Evolutionary conservation across 2,113 vertebrate species (phyloP).

Genomic region (Amazona vittata): DNA sequence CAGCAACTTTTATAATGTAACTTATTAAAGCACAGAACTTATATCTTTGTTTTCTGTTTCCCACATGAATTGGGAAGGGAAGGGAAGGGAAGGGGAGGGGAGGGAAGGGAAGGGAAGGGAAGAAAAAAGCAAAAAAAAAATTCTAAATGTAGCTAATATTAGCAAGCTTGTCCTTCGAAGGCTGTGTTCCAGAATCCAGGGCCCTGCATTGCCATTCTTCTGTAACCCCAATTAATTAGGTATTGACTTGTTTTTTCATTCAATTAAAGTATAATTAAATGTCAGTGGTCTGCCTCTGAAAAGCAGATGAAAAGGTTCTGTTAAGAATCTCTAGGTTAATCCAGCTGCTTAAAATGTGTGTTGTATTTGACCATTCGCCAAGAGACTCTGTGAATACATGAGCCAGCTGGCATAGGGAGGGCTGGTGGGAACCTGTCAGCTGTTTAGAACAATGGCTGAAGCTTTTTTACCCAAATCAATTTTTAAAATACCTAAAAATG

Average conservation of each 20-base stretch:
- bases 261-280: constrained; percentile 74
- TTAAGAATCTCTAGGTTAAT: constrained; percentile 78
- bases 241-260: constrained; percentile 65
- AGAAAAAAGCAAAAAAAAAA: neutral
- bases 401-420: constrained; percentile 69
- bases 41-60: neutral
- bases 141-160: constrained; percentile 7
- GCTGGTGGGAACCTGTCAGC: constrained; percentile 73
- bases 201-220: constrained; percentile 9
- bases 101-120: too few relatives aligned
- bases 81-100: too few relatives aligned
- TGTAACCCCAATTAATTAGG: constrained; percentile 58
- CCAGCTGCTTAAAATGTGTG: constrained; percentile 79
- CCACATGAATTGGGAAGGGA: neutral
- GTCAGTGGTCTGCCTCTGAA: constrained; percentile 67
- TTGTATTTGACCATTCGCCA: constrained; percentile 77
- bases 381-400: constrained; percentile 63
- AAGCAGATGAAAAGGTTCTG: constrained; percentile 77
- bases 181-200: constrained; percentile 2
- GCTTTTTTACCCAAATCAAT: constrained; percentile 59
- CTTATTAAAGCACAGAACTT: neutral
- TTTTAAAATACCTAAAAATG: constrained; percentile 61
- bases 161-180: neutral
- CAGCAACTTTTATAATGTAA: neutral
- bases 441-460: constrained; percentile 63